Base-by-base conservation (phyloP, 2,113 vertebrate genomes). In the Lampris incognitus region DNA sequence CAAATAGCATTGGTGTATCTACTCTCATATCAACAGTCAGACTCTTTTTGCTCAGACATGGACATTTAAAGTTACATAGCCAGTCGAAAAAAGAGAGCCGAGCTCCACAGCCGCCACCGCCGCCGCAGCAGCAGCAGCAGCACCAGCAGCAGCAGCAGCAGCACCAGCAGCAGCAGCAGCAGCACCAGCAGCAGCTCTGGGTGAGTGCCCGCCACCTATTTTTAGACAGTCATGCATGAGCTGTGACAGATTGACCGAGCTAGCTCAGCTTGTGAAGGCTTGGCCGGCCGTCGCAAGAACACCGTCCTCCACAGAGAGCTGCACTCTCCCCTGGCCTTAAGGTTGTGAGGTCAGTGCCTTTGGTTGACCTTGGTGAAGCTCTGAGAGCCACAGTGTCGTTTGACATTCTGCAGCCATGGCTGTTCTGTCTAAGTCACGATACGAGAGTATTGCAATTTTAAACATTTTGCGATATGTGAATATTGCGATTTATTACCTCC, bases 231-330 rank as follows among this genome's bases (percentile, higher is more conserved):
- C 60, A 62, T 44, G 38, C 60, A 66, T 46, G 66, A 74, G 61
- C 44, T 77, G 69, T 70, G 69, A 74, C 56, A 69, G 65, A 80
- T 41, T 72, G 68, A 81, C 70, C 64, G 57, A 59, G 41, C 41
- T 83, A 52, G 55, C 64, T 69, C 61, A 78, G 62, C 58, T 69
- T 59, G n/a, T 55, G 52, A 76, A 58, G 69, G 54, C 63, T 11
- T 70, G 72, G 51, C 62, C 42, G 24, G 58, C 3, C 38, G 6
- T 9, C 10, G 13, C 8, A 6, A 55, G 58, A 46, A 63, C 42
- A 41, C 36, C 50, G 5, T 52, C 41, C 50, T 3, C 41, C 44
- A 41, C 13, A 13, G 60, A 44, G 60, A 62, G 60, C 13, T 11
- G 10, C n/a, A 44, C 60, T 62, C n/a, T 40, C 42, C 40, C n/a